These are phyloP conservation scores for Hypolimnas misippus DNA, from an alignment of 2,888 invertebrate genomes.

Conservation along the genomic window DNA sequence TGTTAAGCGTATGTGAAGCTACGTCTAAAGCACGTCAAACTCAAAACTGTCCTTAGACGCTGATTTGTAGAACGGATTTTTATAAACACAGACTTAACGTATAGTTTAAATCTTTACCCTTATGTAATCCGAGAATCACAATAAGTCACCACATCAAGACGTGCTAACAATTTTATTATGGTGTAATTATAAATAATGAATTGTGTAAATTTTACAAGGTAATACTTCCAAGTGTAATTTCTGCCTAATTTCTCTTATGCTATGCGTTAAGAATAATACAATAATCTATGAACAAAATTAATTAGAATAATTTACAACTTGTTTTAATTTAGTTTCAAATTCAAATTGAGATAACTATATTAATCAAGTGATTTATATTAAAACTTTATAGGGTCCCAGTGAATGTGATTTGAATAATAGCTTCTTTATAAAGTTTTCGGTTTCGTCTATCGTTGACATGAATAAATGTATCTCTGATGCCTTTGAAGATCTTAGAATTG, in stretches of 20 bases:
- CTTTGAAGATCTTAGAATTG: no score
- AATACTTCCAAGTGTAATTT: background rate
- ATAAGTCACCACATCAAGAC: no score
- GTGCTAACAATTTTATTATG: no score
- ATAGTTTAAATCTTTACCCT: no score
- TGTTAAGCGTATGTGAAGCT: no score
- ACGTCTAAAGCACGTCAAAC: no score
- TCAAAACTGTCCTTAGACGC: no score
- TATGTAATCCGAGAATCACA: no score
- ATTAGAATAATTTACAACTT: background rate
- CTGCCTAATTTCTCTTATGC: no score
- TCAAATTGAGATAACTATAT: conserved; percentile 22
- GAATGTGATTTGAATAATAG: conserved; percentile 24
- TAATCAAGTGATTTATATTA: conserved; percentile 26
- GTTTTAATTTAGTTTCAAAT: conserved; percentile 24
- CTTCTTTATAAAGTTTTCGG: conserved; percentile 24
- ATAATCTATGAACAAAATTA: background rate
- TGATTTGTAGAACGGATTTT: no score
- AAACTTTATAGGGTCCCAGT: conserved; percentile 23
- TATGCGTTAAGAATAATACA: background rate
- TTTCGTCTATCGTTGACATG: conserved; percentile 17
- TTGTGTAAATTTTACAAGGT: background rate
- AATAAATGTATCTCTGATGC: background rate
- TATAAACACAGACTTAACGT: no score
- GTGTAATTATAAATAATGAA: background rate